Conservation (phyloP, 2,797 vertebrate species). For the Nannoperca australis region DNA sequence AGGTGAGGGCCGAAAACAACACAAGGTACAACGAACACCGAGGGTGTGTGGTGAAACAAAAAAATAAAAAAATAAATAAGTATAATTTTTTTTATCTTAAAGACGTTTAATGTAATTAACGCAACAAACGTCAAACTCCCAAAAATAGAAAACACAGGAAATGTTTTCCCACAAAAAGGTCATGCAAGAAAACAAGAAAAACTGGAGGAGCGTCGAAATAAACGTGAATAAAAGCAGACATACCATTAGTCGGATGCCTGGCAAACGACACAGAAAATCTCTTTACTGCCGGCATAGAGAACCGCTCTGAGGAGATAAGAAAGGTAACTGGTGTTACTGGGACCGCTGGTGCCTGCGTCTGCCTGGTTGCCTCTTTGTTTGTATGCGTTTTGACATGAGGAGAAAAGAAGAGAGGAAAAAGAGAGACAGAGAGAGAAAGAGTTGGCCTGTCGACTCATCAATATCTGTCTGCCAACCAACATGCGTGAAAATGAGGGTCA, state of each 20-base stretch:
- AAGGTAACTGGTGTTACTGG: constrained; percentile 89
- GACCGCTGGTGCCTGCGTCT: constrained; percentile 53
- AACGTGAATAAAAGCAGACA: constrained; percentile 92
- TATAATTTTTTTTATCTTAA: constrained; percentile 11
- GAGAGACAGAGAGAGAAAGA: constrained; percentile 37
- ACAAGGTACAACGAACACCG: constrained; percentile 60
- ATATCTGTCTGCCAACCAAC: constrained; percentile 36
- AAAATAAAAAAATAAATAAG: neutral
- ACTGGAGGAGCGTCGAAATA: constrained; percentile 81
- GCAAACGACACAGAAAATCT: constrained; percentile 99
- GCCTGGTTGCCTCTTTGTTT: constrained; percentile 40
- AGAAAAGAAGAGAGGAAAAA: neutral
- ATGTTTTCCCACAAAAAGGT: constrained; percentile 76
- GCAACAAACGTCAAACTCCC: constrained; percentile 57
- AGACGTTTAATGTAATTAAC: constrained; percentile 63
- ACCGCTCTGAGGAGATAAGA: constrained; percentile 98
- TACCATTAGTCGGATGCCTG: constrained; percentile 99
- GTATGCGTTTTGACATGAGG: constrained; percentile 22
- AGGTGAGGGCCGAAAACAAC: constrained; percentile 65
- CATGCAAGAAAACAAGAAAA: constrained; percentile 84
- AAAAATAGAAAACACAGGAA: constrained; percentile 62
- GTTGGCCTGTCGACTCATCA: constrained; percentile 38
- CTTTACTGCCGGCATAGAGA: constrained; percentile 99
- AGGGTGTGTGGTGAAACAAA: constrained; percentile 57
- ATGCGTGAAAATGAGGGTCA: constrained; percentile 33